Conservation (phyloP, 2,113 vertebrate species). For the Pangasianodon gigas region DNA sequence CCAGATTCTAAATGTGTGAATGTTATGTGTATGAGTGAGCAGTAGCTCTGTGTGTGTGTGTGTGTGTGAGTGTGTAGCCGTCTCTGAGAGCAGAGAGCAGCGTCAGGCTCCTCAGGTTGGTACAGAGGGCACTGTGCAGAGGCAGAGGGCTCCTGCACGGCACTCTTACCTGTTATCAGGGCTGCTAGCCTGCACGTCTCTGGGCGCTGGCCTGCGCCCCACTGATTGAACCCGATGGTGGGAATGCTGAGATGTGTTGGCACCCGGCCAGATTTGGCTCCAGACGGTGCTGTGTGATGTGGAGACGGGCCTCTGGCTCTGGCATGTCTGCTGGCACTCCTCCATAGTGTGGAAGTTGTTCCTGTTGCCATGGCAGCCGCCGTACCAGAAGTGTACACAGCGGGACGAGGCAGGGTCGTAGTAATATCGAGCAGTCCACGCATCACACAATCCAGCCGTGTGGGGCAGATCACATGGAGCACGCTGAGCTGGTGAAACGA, state of each 20-base stretch:
- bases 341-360: slow-evolving; percentile 86
- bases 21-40: neutral
- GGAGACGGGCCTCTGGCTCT: slow-evolving; percentile 58
- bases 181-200: slow-evolving; percentile 60
- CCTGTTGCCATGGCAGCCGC: slow-evolving; percentile 87
- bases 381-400: slow-evolving; percentile 95
- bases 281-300: slow-evolving; percentile 37
- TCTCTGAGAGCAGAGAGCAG: neutral
- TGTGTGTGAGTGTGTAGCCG: neutral
- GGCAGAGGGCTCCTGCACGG: neutral
- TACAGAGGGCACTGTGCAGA: neutral
- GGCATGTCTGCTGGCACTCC: slow-evolving; percentile 82
- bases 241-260: slow-evolving; percentile 61
- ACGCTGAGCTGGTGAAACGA: slow-evolving; percentile 71
- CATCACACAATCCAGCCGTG: slow-evolving; percentile 79
- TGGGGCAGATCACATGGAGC: slow-evolving; percentile 84
- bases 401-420: slow-evolving; percentile 77
- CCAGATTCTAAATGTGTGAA: neutral
- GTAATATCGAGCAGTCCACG: slow-evolving; percentile 86
- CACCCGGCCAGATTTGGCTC: slow-evolving; percentile 46
- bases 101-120: slow-evolving; percentile 36
- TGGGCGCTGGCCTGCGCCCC: slow-evolving; percentile 49
- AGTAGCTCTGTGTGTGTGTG: neutral
- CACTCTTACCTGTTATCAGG: slow-evolving; percentile 74
- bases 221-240: slow-evolving; percentile 57